Conservation (phyloP, 2,113 vertebrate genomes). For the Motacilla tschutschensis region DNA sequence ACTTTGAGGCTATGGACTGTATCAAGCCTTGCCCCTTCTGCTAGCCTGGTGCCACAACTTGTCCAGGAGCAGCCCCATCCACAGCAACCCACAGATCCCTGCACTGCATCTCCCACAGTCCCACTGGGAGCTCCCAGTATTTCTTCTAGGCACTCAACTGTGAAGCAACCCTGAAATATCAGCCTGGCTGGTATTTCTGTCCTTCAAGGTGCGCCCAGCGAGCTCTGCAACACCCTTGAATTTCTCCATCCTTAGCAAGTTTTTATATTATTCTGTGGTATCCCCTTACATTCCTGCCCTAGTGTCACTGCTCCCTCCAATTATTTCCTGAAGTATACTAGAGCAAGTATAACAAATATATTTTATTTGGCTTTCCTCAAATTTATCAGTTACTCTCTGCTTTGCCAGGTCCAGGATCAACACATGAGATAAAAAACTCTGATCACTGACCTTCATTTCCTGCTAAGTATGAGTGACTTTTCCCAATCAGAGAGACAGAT, state of each 20-base stretch:
- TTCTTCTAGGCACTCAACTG: not conserved
- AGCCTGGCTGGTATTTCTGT: not conserved
- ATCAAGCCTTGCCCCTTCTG: not conserved
- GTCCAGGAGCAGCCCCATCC: not conserved
- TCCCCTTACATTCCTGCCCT: not conserved
- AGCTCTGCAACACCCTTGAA: not conserved
- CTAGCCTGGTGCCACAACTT: not conserved
- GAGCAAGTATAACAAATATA: not conserved
- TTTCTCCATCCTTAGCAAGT: not conserved
- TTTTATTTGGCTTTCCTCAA: not conserved
- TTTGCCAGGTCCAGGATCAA: not conserved
- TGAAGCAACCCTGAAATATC: not conserved
- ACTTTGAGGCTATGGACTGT: not conserved
- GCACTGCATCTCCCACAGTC: not conserved
- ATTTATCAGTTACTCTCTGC: not conserved
- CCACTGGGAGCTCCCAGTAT: not conserved
- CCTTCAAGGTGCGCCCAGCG: rapidly evolving
- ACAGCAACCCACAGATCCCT: not conserved
- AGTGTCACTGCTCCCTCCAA: not conserved
- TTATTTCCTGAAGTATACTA: not conserved
- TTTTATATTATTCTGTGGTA: not conserved
- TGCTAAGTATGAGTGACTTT: not conserved
- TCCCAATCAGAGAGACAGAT: not conserved
- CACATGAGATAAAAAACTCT: not conserved
- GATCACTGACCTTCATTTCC: not conserved